Conservation (phyloP, 2,797 vertebrate genomes). For the Rhincodon typus region DNA sequence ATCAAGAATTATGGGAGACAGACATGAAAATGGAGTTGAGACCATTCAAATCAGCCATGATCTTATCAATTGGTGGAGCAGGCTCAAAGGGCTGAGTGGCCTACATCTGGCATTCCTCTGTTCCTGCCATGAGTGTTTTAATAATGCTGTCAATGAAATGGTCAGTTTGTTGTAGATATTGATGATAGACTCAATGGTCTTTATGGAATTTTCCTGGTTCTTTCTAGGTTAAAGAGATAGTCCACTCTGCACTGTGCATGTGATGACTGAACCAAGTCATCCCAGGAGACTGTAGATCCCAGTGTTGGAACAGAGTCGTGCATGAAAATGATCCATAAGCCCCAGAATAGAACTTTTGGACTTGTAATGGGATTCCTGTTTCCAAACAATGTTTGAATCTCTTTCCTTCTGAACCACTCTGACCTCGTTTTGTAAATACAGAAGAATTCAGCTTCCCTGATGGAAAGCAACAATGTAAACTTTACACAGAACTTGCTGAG, state of each 20-base stretch:
- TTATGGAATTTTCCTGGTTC: too few species aligned
- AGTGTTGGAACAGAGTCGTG: background rate
- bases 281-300: background rate
- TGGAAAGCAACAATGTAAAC: background rate
- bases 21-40: too few species aligned
- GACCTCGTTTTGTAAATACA: background rate
- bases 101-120: background rate
- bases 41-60: too few species aligned
- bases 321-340: background rate
- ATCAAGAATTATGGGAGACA: too few species aligned
- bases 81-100: background rate
- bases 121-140: too few species aligned
- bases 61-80: background rate
- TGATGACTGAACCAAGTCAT: background rate
- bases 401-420: background rate
- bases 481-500: background rate
- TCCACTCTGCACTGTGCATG: too few species aligned
- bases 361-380: background rate
- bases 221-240: too few species aligned
- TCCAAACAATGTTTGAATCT: background rate
- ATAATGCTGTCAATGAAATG: too few species aligned
- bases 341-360: background rate
- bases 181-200: too few species aligned
- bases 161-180: too few species aligned
- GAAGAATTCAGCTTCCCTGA: background rate